Base-by-base conservation (phyloP, 1,140 invertebrate genomes). In the Bombyx mandarina region DNA sequence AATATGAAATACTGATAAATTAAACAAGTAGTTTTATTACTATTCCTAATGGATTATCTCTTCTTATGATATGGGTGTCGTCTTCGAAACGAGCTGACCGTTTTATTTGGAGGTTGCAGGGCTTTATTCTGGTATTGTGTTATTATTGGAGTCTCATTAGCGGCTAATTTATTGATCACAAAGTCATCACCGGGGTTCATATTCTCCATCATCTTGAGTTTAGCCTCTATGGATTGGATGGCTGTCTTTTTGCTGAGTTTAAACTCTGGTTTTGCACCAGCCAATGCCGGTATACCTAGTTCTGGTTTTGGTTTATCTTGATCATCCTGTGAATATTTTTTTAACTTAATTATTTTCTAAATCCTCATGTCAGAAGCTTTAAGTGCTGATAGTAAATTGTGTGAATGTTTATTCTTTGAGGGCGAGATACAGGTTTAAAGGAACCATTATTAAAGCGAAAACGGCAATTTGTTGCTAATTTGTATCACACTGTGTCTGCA, bases 141-240 rank as follows among this genome's bases (percentile, higher is more conserved):
- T 49, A 94, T 91, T 43, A 94, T 75, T n/a, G 93, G 91, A 22
- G 91, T 77, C 77, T 89, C 92, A 63, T 86, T 89, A 54, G 90
- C 88, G 12, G 92, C 86, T 22, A 92, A 88, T 67, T 92, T 92
- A 66, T 94, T 94, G 0, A 94, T 88, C 56, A 93, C 91, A 64
- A 95, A 91, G 69, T 94, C 93, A 64, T 93, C 91, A 43, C 90
- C 89, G 0, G 89, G 89, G 62, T 92, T 91, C 67, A 91, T 90
- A 26, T 89, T 89, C 63, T 94, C 92, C 91, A 96, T 93, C 69
- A 93, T 85, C 70, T 95, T 95, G 2, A 97, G 82, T 82, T 97
- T 96, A 1, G 94, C 94, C 80, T 97, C 95, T 61, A 97, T 96
- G 2, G 94, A 94, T 71, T 94, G 92, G 65, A 97, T 96, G 60